Conservation (phyloP, 2,797 vertebrate genomes). For the Pterois miles region DNA sequence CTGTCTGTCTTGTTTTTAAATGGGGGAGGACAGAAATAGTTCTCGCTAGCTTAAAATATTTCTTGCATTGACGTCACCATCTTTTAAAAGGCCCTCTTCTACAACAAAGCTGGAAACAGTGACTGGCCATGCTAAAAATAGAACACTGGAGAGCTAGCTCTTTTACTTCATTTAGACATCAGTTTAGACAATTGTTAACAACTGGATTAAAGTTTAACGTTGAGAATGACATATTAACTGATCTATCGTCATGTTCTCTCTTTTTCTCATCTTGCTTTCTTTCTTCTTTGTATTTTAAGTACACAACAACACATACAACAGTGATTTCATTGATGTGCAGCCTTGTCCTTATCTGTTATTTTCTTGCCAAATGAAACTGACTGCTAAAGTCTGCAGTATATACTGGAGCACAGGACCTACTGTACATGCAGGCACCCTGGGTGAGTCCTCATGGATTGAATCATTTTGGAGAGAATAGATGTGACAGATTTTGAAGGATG, state of each 20-base stretch:
- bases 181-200: constrained; percentile 7
- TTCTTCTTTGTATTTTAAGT: background rate
- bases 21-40: constrained; percentile 11
- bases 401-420: background rate
- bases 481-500: background rate
- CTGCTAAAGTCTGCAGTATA: background rate
- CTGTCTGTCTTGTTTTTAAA: constrained; percentile 36
- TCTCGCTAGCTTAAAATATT: constrained; percentile 34
- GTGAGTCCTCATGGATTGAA: background rate
- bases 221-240: background rate
- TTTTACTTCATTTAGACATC: background rate
- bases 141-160: background rate
- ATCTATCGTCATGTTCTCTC: background rate
- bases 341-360: background rate
- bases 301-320: background rate
- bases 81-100: constrained; percentile 13
- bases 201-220: constrained; percentile 21
- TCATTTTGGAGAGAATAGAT: background rate
- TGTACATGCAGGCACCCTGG: background rate
- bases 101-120: constrained; percentile 18
- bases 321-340: background rate
- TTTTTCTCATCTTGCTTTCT: background rate
- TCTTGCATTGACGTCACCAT: constrained; percentile 47
- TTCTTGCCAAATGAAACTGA: background rate
- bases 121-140: constrained; percentile 23